Conservation (phyloP, 2,113 vertebrate species). For the Notothenia rossii region DNA sequence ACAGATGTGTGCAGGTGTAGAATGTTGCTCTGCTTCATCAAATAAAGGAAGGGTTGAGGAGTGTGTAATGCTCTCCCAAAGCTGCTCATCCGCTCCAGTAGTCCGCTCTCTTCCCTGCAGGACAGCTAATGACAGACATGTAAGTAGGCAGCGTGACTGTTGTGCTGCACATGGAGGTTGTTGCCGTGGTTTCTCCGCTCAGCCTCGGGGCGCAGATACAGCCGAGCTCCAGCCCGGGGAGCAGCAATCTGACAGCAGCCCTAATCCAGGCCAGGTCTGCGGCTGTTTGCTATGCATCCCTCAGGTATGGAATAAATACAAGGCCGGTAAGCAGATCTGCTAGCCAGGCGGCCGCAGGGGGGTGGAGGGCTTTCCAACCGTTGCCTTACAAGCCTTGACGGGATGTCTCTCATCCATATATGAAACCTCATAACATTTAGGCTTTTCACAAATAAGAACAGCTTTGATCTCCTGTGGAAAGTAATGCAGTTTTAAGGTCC, state of each 20-base stretch:
- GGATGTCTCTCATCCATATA: conserved; percentile 77
- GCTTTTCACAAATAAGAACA: conserved; percentile 77
- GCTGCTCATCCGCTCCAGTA: conserved; percentile 57
- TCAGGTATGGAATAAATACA: conserved; percentile 80
- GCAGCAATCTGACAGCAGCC: conserved; percentile 81
- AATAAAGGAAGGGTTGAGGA: conserved; percentile 39
- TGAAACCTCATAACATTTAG: conserved; percentile 81
- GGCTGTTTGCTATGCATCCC: conserved; percentile 81
- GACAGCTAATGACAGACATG: conserved; percentile 72
- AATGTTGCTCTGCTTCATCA: conserved; percentile 17
- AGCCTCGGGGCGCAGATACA: conserved; percentile 66
- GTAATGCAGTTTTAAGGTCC: conserved; percentile 81
- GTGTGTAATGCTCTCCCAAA: conserved; percentile 40
- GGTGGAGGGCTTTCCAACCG: conserved; percentile 57
- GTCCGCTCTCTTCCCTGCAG: conserved; percentile 58
- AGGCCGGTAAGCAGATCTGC: conserved; percentile 70
- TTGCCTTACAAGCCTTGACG: conserved; percentile 64
- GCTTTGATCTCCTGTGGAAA: conserved; percentile 82
- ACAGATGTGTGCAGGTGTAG: not conserved
- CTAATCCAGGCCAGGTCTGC: conserved; percentile 81
- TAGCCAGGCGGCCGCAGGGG: conserved; percentile 56
- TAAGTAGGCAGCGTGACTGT: conserved; percentile 76
- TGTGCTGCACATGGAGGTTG: conserved; percentile 75
- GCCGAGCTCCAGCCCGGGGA: conserved; percentile 67
- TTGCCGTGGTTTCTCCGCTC: conserved; percentile 60